A percentile compares a stretch with the other conserved stretches of the same genome.
These are phyloP conservation scores for Drosophila eohydei DNA, from an alignment of 2,888 invertebrate genomes.

Conservation along the genomic window DNA sequence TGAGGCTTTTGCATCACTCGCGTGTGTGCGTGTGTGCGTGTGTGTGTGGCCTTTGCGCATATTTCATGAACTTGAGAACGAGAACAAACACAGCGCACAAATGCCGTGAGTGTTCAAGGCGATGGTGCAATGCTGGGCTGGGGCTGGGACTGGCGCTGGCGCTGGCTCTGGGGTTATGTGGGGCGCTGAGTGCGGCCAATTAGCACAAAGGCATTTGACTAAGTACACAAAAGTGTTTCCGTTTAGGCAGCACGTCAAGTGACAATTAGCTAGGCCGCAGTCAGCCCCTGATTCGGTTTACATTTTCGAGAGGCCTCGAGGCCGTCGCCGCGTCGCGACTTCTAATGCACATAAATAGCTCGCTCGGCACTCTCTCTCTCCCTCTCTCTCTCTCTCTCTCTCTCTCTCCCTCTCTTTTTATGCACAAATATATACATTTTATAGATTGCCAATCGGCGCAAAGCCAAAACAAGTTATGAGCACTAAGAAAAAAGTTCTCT, in stretches of 20 bases:
- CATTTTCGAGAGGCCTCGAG: slow-evolving; percentile 72
- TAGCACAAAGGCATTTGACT: slow-evolving; percentile 77
- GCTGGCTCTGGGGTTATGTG: neutral
- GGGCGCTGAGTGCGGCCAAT: slow-evolving; percentile 74
- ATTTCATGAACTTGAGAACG: slow-evolving; percentile 71
- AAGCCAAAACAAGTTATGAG: neutral
- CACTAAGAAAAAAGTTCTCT: neutral
- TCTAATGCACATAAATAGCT: neutral
- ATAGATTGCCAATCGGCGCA: too few relatives aligned
- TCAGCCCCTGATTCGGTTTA: slow-evolving; percentile 58
- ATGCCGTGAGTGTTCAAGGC: slow-evolving; percentile 42
- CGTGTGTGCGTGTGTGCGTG: slow-evolving; percentile 10
- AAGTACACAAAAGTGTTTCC: slow-evolving; percentile 81
- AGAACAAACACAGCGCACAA: slow-evolving; percentile 44
- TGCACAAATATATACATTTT: neutral
- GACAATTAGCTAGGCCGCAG: slow-evolving; percentile 64
- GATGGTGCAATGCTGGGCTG: neutral
- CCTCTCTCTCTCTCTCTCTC: slow-evolving; percentile 3
- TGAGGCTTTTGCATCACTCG: slow-evolving; percentile 3
- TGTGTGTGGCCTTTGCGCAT: slow-evolving; percentile 70
- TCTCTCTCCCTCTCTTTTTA: neutral
- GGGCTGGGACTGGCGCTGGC: neutral
- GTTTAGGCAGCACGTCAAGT: slow-evolving; percentile 74
- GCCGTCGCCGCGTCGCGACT: slow-evolving; percentile 16
- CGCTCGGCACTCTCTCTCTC: neutral